phyloP scores from a whole-genome alignment of 2,888 invertebrate species.

The Achlya flavicornis region DNA sequence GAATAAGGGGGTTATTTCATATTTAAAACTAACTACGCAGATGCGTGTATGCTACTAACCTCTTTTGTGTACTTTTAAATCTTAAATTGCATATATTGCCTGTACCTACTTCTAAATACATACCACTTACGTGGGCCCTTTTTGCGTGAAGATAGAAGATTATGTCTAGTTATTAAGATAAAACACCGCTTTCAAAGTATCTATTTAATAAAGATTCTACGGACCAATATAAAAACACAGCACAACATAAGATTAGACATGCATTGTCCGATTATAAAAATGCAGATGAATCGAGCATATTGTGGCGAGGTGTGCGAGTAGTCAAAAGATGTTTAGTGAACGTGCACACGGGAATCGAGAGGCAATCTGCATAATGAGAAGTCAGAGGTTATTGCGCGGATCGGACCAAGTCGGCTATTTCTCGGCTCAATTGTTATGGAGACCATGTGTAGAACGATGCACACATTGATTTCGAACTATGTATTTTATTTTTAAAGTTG shows the following conservation, averaged over 20 bases:
- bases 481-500: slow-evolving; percentile 12
- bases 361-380: slow-evolving; percentile 80
- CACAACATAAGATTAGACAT: slow-evolving; percentile 2
- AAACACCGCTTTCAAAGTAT: not conserved
- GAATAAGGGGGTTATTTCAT: too few species aligned
- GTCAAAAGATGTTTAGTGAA: slow-evolving; percentile 63
- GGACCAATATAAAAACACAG: not conserved
- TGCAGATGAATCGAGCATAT: slow-evolving; percentile 22
- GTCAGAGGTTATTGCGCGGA: slow-evolving; percentile 73
- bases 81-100: too few species aligned
- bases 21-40: too few species aligned
- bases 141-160: too few species aligned
- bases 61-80: too few species aligned
- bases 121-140: too few species aligned
- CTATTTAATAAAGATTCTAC: not conserved
- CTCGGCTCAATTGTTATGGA: slow-evolving; percentile 73
- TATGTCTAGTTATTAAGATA: too few species aligned
- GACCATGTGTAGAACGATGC: slow-evolving; percentile 40
- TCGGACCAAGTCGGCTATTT: slow-evolving; percentile 73
- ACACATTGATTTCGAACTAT: slow-evolving; percentile 57
- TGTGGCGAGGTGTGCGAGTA: slow-evolving; percentile 23
- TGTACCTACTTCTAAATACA: too few species aligned
- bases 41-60: too few species aligned
- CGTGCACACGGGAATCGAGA: slow-evolving; percentile 63
- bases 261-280: slow-evolving; percentile 25